phyloP scores from a whole-genome alignment of 2,888 invertebrate genomes.

The Habrosyne pyritoides region DNA sequence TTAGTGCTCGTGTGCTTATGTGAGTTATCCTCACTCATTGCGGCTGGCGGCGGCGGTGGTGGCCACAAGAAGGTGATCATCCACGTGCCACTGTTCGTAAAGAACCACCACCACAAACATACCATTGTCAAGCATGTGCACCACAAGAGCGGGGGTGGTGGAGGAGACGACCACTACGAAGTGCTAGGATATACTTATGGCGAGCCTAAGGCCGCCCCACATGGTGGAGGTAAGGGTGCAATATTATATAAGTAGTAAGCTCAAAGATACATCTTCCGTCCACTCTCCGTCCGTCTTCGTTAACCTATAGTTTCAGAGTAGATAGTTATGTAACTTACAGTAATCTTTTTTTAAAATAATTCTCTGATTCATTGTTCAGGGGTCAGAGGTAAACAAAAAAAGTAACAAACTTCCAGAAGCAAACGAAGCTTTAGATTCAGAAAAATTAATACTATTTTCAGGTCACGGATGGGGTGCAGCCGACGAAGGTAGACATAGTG shows the following conservation, averaged over 20 bases:
- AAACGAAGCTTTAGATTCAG: too few relatives aligned
- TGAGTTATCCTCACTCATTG: constrained; percentile 58
- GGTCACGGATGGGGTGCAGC: constrained; percentile 75
- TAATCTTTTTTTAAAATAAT: too few relatives aligned
- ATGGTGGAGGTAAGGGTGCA: constrained; percentile 68
- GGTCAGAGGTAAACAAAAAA: too few relatives aligned
- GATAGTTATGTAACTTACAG: too few relatives aligned
- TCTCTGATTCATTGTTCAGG: too few relatives aligned
- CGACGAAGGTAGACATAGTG: constrained; percentile 66
- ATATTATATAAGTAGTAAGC: too few relatives aligned
- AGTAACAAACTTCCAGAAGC: too few relatives aligned
- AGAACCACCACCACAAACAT: constrained; percentile 90
- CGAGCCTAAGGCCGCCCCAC: constrained; percentile 82
- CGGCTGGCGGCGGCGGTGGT: constrained; percentile 79
- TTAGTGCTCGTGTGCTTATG: constrained; percentile 66
- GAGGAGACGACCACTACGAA: constrained; percentile 85
- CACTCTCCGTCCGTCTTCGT: too few relatives aligned
- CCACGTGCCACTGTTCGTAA: constrained; percentile 90
- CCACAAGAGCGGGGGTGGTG: constrained; percentile 83
- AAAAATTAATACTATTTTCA: constrained; percentile 39
- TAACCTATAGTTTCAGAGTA: too few relatives aligned
- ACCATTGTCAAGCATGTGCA: constrained; percentile 90
- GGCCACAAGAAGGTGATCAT: constrained; percentile 89
- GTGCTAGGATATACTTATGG: constrained; percentile 87
- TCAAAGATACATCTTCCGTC: too few relatives aligned